A percentile compares a stretch with the other conserved stretches of the same genome.
Evolutionary conservation across 2,888 invertebrate genomes (phyloP).

Genomic region (Synanthedon vespiformis): DNA sequence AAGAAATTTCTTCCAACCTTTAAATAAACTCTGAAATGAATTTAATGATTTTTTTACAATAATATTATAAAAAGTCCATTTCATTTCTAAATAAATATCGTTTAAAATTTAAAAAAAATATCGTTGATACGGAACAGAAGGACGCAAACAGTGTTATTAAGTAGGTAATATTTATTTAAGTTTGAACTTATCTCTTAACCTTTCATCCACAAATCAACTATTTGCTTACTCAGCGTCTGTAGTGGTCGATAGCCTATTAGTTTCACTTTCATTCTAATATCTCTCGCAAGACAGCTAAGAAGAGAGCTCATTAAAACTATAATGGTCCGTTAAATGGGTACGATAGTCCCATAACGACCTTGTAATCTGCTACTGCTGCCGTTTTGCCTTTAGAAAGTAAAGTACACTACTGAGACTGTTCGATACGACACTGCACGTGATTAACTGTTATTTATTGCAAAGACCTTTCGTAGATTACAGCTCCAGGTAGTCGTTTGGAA

Average conservation of each 20-base stretch:
- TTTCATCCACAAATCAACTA: constrained; percentile 8
- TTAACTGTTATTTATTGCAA: constrained; percentile 15
- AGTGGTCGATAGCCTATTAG: constrained; percentile 34
- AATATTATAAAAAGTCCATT: too few species aligned
- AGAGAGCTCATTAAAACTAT: constrained; percentile 23
- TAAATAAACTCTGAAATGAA: too few species aligned
- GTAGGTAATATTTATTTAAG: too few species aligned
- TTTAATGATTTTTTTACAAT: too few species aligned
- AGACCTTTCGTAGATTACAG: constrained; percentile 8
- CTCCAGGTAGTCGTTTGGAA: constrained; percentile 1
- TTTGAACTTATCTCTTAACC: too few species aligned
- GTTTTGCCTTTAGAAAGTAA: constrained; percentile 13
- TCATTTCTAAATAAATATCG: too few species aligned
- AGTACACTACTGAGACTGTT: constrained; percentile 11
- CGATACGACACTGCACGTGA: constrained; percentile 8
- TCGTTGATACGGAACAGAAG: too few species aligned
- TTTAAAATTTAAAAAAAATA: too few species aligned
- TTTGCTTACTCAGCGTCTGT: constrained; percentile 17
- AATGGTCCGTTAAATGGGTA: constrained; percentile 24
- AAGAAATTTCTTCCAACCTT: too few species aligned
- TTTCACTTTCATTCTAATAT: constrained; percentile 60
- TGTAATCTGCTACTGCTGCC: constrained; percentile 8
- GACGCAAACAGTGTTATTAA: too few species aligned
- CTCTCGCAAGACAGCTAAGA: constrained; percentile 13
- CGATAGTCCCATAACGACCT: constrained; percentile 3